Evolutionary conservation across 1,140 invertebrate genomes (phyloP), one percentile per base, ranked within the genome.

Genomic region (Drosophila tristis): DNA sequence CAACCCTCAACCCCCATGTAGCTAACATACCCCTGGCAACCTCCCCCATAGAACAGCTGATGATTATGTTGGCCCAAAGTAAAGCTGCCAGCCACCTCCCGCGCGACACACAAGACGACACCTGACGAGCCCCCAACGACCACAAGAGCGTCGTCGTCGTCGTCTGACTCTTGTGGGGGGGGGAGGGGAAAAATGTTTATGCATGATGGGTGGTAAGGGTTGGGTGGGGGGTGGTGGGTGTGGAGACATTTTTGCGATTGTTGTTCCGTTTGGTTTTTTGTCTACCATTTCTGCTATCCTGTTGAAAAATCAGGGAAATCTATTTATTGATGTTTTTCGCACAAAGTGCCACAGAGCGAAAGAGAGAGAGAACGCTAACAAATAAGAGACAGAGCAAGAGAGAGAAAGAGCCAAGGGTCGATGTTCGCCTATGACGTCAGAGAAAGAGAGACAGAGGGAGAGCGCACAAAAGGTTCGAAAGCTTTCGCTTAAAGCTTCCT

Each of bases 291-390:
- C 89, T 91, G 89, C 75, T 86, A 82, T 91, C 89, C 89, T 91
- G 89, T 91, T 91, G 78, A 89, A 91, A 91, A 91, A 91, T 90
- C 89, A 91, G 89, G 89, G 84, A 91, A 91, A 91, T 91, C 89
- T 91, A 91, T 91, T 91, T 91, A 91, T 91, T 86, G 89, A 91
- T 82, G 85, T 91, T 91, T 91, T 91, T 80, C 79, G 66, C 61
- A 45, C 57, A 26, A 59, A 23, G 48, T 13, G 39, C 49, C 11
- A 49, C 20, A 16, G 26, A 29, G 15, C 29, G n/a, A 39, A 23
- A 11, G 39, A 47, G 6, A 11, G 44, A 11, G 47, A 5, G 31
- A 25, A 25, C 23, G 2, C 4, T 25, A 25, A 31, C 31, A 9
- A 9, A 9, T 31, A 31, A 48, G 73, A 5, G 62, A 20, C 20